Evolutionary conservation across 1,140 invertebrate genomes (phyloP).

Genomic region (Drosophila kurseongensis): DNA sequence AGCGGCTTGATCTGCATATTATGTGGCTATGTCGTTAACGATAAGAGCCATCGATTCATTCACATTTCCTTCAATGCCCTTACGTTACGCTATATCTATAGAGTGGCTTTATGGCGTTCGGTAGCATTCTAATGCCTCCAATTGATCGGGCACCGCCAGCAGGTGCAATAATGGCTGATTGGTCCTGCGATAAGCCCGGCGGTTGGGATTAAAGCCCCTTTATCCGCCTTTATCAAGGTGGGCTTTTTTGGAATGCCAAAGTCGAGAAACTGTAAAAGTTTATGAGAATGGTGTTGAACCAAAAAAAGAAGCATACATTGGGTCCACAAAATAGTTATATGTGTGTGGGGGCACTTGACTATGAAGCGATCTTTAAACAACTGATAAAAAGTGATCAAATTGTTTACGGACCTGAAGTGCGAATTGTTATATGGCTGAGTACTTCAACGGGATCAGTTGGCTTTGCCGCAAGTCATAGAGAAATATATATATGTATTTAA

Average conservation of each 20-base stretch:
- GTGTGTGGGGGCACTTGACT: slow-evolving; percentile 5
- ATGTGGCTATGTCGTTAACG: background rate
- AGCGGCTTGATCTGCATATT: slow-evolving; percentile 28
- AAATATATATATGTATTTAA: too few relatives aligned
- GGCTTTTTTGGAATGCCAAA: background rate
- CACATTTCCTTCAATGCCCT: background rate
- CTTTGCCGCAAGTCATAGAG: too few relatives aligned
- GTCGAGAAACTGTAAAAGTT: slow-evolving; percentile 6
- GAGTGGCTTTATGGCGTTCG: slow-evolving; percentile 13
- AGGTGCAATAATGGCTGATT: slow-evolving; percentile 13
- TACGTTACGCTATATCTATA: slow-evolving; percentile 11
- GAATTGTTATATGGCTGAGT: background rate
- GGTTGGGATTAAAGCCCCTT: slow-evolving; percentile 21
- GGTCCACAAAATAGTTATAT: background rate
- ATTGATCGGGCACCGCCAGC: slow-evolving; percentile 10
- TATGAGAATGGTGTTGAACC: slow-evolving; percentile 18
- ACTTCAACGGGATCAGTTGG: slow-evolving; percentile 6
- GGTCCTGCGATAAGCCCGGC: slow-evolving; percentile 14
- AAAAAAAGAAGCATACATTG: background rate
- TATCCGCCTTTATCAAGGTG: slow-evolving; percentile 23
- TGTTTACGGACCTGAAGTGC: slow-evolving; percentile 22
- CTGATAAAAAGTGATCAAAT: slow-evolving; percentile 8
- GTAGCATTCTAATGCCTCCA: slow-evolving; percentile 14
- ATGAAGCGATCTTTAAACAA: slow-evolving; percentile 16
- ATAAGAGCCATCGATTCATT: slow-evolving; percentile 10